Conservation (phyloP, 1,140 invertebrate species). For the Antheraea mylitta region DNA sequence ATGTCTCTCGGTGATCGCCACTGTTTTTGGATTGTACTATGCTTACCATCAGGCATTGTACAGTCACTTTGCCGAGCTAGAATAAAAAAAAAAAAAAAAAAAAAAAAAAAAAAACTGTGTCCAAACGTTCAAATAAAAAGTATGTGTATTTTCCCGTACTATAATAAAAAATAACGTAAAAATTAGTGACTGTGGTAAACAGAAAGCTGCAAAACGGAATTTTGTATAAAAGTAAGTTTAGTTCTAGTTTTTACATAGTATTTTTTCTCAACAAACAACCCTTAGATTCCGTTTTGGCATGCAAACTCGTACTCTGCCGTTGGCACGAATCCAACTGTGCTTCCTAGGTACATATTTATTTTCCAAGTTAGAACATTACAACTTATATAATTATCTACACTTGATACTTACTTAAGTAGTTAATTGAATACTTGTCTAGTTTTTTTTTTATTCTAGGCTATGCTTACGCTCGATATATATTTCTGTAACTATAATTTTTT, state of each 20-base stretch:
- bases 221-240: not conserved
- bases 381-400: slow-evolving; percentile 3
- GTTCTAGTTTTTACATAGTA: slow-evolving; percentile 4
- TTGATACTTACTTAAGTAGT: not conserved
- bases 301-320: slow-evolving; percentile 27
- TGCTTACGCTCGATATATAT: no score
- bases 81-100: no score
- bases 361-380: not conserved
- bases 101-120: no score
- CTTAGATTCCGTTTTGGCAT: slow-evolving; percentile 38
- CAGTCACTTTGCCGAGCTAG: no score
- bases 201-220: not conserved
- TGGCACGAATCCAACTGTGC: slow-evolving; percentile 33
- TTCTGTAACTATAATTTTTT: no score
- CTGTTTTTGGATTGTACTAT: no score
- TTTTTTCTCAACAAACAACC: slow-evolving; percentile 27
- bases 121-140: no score
- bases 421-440: not conserved
- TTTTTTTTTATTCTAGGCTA: not conserved
- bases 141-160: no score
- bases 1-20: no score
- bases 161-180: no score
- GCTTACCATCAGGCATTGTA: no score
- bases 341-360: slow-evolving; percentile 14
- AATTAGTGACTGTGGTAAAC: no score